Evolutionary conservation across 2,797 vertebrate species (phyloP).

Genomic region (Okamejei kenojei): DNA sequence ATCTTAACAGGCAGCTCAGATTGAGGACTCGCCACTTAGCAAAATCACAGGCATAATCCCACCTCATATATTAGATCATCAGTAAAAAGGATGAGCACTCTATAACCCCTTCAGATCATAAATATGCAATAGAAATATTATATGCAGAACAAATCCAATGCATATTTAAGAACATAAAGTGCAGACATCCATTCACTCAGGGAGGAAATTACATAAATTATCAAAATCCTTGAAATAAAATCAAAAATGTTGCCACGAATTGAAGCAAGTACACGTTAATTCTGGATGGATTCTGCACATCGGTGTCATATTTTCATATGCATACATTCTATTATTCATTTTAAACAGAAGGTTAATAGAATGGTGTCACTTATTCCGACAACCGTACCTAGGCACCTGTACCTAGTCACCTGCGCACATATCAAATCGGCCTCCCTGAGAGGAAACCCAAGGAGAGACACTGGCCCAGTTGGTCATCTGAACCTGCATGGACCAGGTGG

Average conservation of each 20-base stretch:
- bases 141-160: neutral
- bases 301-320: neutral
- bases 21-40: neutral
- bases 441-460: too few species aligned
- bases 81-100: neutral
- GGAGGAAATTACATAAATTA: neutral
- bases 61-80: neutral
- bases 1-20: neutral
- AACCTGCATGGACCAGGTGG: too few species aligned
- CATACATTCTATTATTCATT: neutral
- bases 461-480: too few species aligned
- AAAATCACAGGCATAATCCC: neutral
- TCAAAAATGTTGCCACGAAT: neutral
- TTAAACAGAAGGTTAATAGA: too few species aligned
- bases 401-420: too few species aligned
- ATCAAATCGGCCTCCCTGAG: too few species aligned
- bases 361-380: too few species aligned
- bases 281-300: neutral
- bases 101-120: constrained; percentile 1
- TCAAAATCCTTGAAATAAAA: neutral
- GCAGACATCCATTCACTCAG: neutral
- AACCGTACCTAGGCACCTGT: too few species aligned
- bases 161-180: neutral
- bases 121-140: neutral
- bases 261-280: neutral